A percentile compares a stretch with the other conserved stretches of the same genome.
These are phyloP conservation scores for Ormyrus pomaceus DNA, from an alignment of 2,888 invertebrate genomes.

Conservation along the genomic window DNA sequence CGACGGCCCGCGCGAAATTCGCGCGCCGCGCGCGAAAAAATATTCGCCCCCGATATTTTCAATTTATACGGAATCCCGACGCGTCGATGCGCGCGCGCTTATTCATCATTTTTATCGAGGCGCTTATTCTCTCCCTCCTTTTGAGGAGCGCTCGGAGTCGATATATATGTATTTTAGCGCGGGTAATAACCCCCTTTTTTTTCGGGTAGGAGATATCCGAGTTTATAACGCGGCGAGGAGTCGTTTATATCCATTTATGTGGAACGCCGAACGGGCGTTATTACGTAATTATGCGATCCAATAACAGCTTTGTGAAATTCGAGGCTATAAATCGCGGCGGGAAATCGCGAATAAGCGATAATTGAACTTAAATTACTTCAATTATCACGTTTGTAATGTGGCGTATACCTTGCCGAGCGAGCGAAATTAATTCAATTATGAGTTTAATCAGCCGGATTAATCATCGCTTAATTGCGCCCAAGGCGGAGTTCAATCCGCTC, in stretches of 20 bases:
- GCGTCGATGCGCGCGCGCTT: neutral
- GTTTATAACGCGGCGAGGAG: neutral
- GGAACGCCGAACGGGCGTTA: neutral
- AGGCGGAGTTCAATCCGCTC: no score
- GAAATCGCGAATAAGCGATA: conserved; percentile 3
- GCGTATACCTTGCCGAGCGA: neutral
- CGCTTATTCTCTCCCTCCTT: conserved; percentile 5
- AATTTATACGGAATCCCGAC: neutral
- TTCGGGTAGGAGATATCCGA: neutral
- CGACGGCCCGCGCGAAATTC: neutral
- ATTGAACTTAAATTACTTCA: conserved; percentile 27
- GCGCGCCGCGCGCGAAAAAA: neutral
- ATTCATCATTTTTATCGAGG: conserved; percentile 23
- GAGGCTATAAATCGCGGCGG: conserved; percentile 8
- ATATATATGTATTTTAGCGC: neutral
- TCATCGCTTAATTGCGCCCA: no score
- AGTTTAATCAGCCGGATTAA: neutral
- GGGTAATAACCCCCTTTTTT: neutral
- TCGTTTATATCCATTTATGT: conserved; percentile 1
- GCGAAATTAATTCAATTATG: conserved; percentile 19
- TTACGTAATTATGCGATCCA: conserved; percentile 24
- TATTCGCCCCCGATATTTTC: conserved; percentile 2
- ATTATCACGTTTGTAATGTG: conserved; percentile 2
- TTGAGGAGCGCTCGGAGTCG: neutral
- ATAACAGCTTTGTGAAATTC: conserved; percentile 20